Evolutionary conservation across 2,113 vertebrate genomes (phyloP), one percentile per base, ranked within the genome.

Genomic region (Macroglossus sobrinus): DNA sequence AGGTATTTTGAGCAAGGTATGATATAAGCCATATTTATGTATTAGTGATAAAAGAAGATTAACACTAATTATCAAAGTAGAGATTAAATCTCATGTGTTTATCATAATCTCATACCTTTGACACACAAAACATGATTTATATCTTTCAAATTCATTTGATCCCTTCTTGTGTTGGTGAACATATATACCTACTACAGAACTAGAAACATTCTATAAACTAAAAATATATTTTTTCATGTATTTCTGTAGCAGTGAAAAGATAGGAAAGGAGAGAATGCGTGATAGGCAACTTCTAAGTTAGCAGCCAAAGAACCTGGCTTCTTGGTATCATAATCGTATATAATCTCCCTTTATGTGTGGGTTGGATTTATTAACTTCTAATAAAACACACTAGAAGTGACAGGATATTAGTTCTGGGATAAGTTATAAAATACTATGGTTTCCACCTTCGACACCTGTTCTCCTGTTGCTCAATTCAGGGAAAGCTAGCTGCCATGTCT

Each of bases 11-110:
- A 86, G 26, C 21, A 93, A 72, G 22, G 47, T 75, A 33, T 66
- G 28, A n/a, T 30, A 75, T 76, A 82, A 87, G 43, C 45, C 45
- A 72, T 69, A 13, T 30, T 92, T 7, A 24, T 40, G 6, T 84
- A 78, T 61, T 68, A 80, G 11, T 63, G 18, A 95, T 71, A 85
- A 26, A 21, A 87, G 38, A 11, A 85, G 38, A 66, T 90, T 68
- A 79, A 85, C 22, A 33, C 24, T 76, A 68, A 95, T 94, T 38
- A 63, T 85, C n/a, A 95, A 55, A 95, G n/a, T 57, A 45, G 43
- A 84, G 8, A 50, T 89, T 84, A 40, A 50, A 74, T 88, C 19
- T 35, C 64, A 18, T 1, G 16, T 43, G 38, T 74, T 87, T 92
- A 59, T 61, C 63, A n/a, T 61, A 6, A 89, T 47, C 40, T 86